These are phyloP conservation scores for Eretmochelys imbricata DNA, from an alignment of 2,113 vertebrate species.

Conservation along the genomic window DNA sequence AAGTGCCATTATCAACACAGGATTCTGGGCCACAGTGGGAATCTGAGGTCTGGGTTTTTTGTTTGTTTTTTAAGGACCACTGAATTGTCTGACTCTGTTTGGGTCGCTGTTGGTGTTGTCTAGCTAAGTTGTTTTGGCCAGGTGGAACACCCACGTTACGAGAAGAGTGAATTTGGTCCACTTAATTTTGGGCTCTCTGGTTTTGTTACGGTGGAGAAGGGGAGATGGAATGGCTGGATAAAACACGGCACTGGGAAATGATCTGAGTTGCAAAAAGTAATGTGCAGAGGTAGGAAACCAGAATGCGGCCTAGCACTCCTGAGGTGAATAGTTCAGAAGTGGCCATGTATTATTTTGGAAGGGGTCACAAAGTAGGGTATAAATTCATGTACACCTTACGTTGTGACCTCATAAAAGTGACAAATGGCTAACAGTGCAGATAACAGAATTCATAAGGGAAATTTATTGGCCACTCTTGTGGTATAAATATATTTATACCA, in stretches of 20 bases:
- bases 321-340: conserved; percentile 79
- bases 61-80: neutral
- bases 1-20: neutral
- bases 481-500: conserved; percentile 87
- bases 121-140: neutral
- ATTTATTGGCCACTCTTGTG: conserved; percentile 87
- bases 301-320: conserved; percentile 45
- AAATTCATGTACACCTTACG: conserved; percentile 78
- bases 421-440: conserved; percentile 83
- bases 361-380: conserved; percentile 76
- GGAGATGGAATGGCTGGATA: neutral
- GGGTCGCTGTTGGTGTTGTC: neutral
- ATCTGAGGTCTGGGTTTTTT: too few species aligned
- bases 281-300: conserved; percentile 12
- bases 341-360: conserved; percentile 77
- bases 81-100: neutral
- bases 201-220: neutral
- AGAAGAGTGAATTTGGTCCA: neutral
- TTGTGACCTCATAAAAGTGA: conserved; percentile 84
- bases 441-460: conserved; percentile 88
- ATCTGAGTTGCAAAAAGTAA: conserved; percentile 12
- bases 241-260: neutral
- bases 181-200: neutral
- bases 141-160: neutral
- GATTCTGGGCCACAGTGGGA: neutral